A percentile compares a stretch with the other conserved stretches of the same genome.
Evolutionary conservation across 2,797 vertebrate genomes (phyloP).

Genomic region (Oreortyx pictus): DNA sequence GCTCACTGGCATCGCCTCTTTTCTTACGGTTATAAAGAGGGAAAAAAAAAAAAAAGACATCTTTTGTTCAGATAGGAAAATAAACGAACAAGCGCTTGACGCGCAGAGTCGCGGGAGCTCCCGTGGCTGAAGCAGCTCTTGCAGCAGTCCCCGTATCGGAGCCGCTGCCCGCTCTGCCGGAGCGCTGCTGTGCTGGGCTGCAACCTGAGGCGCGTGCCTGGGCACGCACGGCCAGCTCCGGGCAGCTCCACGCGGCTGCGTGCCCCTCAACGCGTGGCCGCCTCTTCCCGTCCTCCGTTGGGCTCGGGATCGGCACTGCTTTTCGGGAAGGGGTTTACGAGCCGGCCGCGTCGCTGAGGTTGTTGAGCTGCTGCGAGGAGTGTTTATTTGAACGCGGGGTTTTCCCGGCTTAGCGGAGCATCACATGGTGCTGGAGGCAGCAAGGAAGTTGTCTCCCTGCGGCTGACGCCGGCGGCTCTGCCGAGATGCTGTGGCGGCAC

Average conservation of each 20-base stretch:
- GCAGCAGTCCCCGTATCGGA: neutral
- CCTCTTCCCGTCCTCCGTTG: neutral
- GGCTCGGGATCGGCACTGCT: neutral
- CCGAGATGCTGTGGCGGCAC: neutral
- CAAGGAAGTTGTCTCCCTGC: slow-evolving; percentile 56
- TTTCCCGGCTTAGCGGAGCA: slow-evolving; percentile 58
- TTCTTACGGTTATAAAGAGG: neutral
- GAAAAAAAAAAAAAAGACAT: neutral
- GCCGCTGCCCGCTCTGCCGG: neutral
- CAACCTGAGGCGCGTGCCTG: neutral
- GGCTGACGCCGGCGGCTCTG: neutral
- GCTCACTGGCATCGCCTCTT: neutral
- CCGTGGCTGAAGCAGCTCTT: neutral
- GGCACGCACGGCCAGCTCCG: neutral
- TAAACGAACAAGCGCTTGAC: neutral
- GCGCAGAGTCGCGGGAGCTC: neutral
- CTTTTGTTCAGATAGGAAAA: slow-evolving; percentile 45
- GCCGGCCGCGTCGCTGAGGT: neutral
- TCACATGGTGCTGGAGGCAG: slow-evolving; percentile 53
- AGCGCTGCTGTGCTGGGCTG: neutral
- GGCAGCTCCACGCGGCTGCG: neutral
- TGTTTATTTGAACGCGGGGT: slow-evolving; percentile 32
- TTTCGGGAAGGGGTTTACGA: neutral
- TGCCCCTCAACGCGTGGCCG: neutral
- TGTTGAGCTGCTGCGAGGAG: neutral